These are phyloP conservation scores for Cerceris rybyensis DNA, from an alignment of 2,888 invertebrate genomes.

Conservation along the genomic window DNA sequence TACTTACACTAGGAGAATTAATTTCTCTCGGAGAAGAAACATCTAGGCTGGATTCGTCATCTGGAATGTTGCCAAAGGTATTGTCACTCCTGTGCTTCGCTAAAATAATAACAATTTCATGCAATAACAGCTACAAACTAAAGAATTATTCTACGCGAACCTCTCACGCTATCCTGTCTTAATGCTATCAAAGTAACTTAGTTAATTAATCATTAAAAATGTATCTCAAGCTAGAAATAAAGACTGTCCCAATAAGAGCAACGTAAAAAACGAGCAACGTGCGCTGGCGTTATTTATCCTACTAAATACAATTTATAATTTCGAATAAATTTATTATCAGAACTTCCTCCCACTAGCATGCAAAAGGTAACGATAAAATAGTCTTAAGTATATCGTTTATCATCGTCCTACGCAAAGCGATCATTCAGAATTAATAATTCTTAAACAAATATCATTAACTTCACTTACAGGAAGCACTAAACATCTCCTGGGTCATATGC, in stretches of 20 bases:
- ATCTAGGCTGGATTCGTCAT: constrained; percentile 87
- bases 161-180: constrained; percentile 16
- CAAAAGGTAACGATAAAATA: too few relatives aligned
- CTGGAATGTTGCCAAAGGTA: constrained; percentile 83
- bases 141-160: constrained; percentile 22
- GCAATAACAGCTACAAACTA: constrained; percentile 28
- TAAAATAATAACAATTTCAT: constrained; percentile 62
- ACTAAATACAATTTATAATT: too few relatives aligned
- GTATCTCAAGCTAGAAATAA: too few relatives aligned
- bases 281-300: too few relatives aligned
- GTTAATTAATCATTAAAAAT: constrained; percentile 3
- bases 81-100: constrained; percentile 80
- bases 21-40: constrained; percentile 87
- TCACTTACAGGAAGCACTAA: constrained; percentile 81
- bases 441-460: too few relatives aligned
- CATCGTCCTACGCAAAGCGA: too few relatives aligned
- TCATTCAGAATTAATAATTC: too few relatives aligned
- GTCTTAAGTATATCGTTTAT: too few relatives aligned
- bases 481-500: constrained; percentile 81
- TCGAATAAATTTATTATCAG: too few relatives aligned
- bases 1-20: constrained; percentile 85
- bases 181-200: constrained; percentile 7
- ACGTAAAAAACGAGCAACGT: too few relatives aligned
- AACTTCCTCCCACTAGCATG: too few relatives aligned
- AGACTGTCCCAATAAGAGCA: too few relatives aligned